A percentile compares a stretch with the other conserved stretches of the same genome.
These are phyloP conservation scores for Periophthalmodon schlosseri DNA, from an alignment of 2,113 vertebrate species.

Conservation along the genomic window DNA sequence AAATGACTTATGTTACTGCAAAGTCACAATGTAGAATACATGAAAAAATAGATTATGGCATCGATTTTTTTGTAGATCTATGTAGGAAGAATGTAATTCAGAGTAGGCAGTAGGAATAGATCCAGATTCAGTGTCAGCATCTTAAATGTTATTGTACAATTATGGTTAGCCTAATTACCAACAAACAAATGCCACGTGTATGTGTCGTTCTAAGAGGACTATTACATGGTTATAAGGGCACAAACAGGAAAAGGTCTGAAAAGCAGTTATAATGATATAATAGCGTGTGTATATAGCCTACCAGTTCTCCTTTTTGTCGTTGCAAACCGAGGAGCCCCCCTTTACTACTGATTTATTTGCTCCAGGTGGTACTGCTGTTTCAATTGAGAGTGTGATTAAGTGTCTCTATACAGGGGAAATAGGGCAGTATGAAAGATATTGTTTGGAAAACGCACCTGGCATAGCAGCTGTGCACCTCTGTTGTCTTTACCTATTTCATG, in stretches of 20 bases:
- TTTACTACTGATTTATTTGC: not conserved
- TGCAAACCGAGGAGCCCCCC: not conserved
- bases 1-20: not conserved
- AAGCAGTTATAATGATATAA: constrained; percentile 11
- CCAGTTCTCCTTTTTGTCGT: constrained; percentile 16
- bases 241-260: not conserved
- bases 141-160: not conserved
- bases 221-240: not conserved
- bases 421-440: constrained; percentile 73
- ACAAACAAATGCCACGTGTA: not conserved
- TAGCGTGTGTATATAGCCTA: not conserved
- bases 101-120: not conserved
- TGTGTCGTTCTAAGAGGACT: not conserved
- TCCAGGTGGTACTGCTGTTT: constrained; percentile 27
- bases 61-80: constrained; percentile 1
- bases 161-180: not conserved
- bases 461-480: constrained; percentile 39
- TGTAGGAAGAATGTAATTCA: constrained; percentile 5
- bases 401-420: constrained; percentile 60
- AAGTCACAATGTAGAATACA: not conserved
- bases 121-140: constrained; percentile 4
- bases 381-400: constrained; percentile 60
- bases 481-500: not conserved
- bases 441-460: constrained; percentile 52
- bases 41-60: no score